Evolutionary conservation across 2,113 vertebrate species (phyloP).

Genomic region (cattle (Bos taurus)): ARS-UCD2.0 NC_037328.1:78628501-78629000

Average conservation of each 20-base stretch:
- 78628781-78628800: background rate
- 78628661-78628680: background rate
- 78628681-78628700: background rate
- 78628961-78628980: background rate
- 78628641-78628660: background rate
- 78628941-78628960: background rate
- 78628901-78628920: background rate
- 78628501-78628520: background rate
- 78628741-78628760: background rate
- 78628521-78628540: background rate
- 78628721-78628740: background rate
- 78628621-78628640: background rate
- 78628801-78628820: background rate
- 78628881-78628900: constrained; percentile 2
- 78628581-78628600: background rate
- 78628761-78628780: background rate
- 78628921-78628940: background rate
- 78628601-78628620: background rate
- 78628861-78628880: background rate
- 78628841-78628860: background rate
- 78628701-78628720: background rate
- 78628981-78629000: background rate
- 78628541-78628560: background rate
- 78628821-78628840: background rate
- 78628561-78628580: background rate